These are phyloP conservation scores for Spilogale gracilis DNA, from an alignment of 2,113 vertebrate species.

Conservation along the genomic window DNA sequence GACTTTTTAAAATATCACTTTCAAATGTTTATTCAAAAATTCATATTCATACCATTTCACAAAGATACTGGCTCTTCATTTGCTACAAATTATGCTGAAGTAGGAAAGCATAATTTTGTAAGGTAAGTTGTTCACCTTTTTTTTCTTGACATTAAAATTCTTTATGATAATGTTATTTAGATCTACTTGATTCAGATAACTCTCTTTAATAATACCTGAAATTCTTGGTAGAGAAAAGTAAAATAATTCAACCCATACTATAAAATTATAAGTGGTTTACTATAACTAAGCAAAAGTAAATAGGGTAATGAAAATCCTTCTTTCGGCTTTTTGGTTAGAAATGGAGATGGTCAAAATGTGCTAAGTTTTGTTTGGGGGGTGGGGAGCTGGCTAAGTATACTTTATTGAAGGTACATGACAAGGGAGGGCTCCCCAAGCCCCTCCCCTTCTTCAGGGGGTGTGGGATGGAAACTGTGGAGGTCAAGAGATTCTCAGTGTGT, in stretches of 20 bases:
- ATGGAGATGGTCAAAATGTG: background rate
- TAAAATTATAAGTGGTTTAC: background rate
- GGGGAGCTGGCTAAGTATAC: background rate
- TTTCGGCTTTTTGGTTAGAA: background rate
- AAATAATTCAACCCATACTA: background rate
- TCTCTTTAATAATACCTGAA: background rate
- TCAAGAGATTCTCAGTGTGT: background rate
- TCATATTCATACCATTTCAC: background rate
- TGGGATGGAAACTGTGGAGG: background rate
- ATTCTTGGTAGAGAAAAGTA: conserved; percentile 1
- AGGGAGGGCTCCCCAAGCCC: background rate
- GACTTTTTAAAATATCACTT: background rate
- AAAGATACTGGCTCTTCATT: background rate
- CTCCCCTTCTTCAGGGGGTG: background rate
- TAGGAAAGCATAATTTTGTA: background rate
- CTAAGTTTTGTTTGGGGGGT: background rate
- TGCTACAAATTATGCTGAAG: background rate
- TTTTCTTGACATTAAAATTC: background rate
- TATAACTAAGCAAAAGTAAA: background rate
- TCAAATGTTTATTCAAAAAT: conserved; percentile 24
- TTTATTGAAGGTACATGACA: background rate
- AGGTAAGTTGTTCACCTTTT: fast-evolving
- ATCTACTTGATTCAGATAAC: background rate
- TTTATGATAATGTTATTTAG: background rate
- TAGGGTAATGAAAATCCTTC: background rate